Conservation (phyloP, 2,797 vertebrate genomes). For the Coranthus polyacanthus region DNA sequence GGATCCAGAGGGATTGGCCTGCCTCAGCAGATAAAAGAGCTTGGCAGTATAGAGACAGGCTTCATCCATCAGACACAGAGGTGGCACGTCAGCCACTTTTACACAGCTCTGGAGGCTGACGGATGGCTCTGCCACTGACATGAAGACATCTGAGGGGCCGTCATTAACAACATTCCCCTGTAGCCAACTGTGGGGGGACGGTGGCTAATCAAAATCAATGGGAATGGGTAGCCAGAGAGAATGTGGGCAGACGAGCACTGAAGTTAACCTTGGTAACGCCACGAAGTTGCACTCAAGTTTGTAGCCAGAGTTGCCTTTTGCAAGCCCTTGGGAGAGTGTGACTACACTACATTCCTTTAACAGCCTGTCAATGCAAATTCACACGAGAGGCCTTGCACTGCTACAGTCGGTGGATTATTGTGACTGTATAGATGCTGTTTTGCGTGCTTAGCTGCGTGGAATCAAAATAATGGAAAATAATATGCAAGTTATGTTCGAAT, state of each 20-base stretch:
- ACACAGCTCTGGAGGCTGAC: conserved; percentile 73
- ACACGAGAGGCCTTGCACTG: conserved; percentile 6
- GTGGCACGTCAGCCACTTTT: conserved; percentile 78
- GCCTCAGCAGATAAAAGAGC: conserved; percentile 78
- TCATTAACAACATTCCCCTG: conserved; percentile 65
- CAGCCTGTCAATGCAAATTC: conserved; percentile 4
- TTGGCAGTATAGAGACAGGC: conserved; percentile 67
- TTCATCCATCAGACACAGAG: conserved; percentile 78
- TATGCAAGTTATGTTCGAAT: conserved; percentile 57
- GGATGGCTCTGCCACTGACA: conserved; percentile 75
- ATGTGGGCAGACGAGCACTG: conserved; percentile 8
- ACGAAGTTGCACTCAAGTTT: conserved; percentile 54
- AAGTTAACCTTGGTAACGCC: conserved; percentile 45
- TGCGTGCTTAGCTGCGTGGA: conserved; percentile 33
- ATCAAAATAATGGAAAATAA: conserved; percentile 64
- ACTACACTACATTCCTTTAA: conserved; percentile 25
- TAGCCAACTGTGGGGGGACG: conserved; percentile 55
- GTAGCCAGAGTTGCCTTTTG: conserved; percentile 15
- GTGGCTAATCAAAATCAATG: conserved; percentile 74
- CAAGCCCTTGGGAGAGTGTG: neutral
- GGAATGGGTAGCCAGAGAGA: conserved; percentile 35
- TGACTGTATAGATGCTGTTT: conserved; percentile 20
- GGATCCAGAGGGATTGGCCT: conserved; percentile 73
- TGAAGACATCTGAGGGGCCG: conserved; percentile 78
- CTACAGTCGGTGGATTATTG: conserved; percentile 6